Evolutionary conservation across 2,888 invertebrate species (phyloP), one percentile per base, ranked within the genome.

Genomic region (Drosophila ustulata): DNA sequence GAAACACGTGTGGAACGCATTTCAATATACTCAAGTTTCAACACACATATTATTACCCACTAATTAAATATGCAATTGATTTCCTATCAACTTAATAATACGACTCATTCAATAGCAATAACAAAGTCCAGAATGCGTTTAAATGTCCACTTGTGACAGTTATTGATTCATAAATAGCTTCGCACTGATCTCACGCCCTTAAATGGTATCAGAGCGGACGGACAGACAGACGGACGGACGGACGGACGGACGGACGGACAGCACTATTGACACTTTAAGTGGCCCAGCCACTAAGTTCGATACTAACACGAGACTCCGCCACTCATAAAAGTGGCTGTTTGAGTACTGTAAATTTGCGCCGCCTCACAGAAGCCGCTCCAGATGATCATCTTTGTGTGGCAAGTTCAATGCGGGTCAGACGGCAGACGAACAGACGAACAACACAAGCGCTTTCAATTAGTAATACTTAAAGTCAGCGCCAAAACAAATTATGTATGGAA

Each of bases 321-420:
- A 70, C 87, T 89, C 88, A 92, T 90, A 71, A 92, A 91, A 49
- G 89, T 84, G 58, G 92, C 91, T 51, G 92, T 87, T 68, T 92
- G 90, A 62, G 89, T 78, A 75, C 92, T 92, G 77, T 92, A 92
- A 46, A 92, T 81, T 79, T 90, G 90, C 39, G 92, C 92, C 66
- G 91, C 92, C 79, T 92, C 92, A 71, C 90, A 91, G 79, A 92
- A 92, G 69, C 92, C 92, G 82, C 88, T 91, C 92, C 92, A 92
- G 89, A 92, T 91, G 81, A 91, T 91, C 91, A 91, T 91, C 37
- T 50, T 71, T 65, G 34, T 32, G 53, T n/a, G 63, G 25, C 41
- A 37, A 39, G 74, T 73, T 73, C 73, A 76, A 45, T 25, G 66
- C 57, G 58, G 78, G 78, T 75, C 78, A 78, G 65, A 66, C 66